phyloP scores from a whole-genome alignment of 2,113 vertebrate species.

The Polypterus senegalus region DNA sequence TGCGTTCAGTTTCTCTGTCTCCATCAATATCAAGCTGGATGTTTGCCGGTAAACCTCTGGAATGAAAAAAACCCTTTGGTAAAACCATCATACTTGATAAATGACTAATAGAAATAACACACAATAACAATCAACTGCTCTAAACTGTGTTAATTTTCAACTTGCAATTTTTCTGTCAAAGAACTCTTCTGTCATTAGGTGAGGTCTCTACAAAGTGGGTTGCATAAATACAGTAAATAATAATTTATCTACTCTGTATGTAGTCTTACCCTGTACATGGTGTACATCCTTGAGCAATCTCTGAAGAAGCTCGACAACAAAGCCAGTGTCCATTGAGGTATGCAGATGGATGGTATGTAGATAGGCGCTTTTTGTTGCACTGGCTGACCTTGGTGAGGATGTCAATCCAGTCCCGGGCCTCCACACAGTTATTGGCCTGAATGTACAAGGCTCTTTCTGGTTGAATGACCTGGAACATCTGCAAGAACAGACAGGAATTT shows the following conservation, averaged over 20 bases:
- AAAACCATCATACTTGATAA: too few relatives aligned
- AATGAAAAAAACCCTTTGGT: conserved; percentile 14
- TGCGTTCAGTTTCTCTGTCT: conserved; percentile 88
- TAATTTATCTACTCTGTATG: too few relatives aligned
- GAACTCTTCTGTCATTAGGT: too few relatives aligned
- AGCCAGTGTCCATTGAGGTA: conserved; percentile 96
- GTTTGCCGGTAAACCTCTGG: conserved; percentile 83
- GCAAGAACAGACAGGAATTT: conserved; percentile 8
- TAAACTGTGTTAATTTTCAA: too few relatives aligned
- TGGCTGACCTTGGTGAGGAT: conserved; percentile 96
- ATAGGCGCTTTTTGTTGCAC: conserved; percentile 87
- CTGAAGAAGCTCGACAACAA: conserved; percentile 79
- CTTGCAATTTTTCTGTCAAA: too few relatives aligned
- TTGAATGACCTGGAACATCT: conserved; percentile 99
- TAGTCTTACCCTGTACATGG: conserved; percentile 84
- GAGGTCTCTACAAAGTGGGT: too few relatives aligned
- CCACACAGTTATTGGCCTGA: conserved; percentile 95
- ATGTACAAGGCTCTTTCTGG: conserved; percentile 93
- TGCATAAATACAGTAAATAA: too few relatives aligned
- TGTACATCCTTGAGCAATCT: conserved; percentile 71
- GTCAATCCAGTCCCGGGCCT: conserved; percentile 94
- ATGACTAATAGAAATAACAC: too few relatives aligned
- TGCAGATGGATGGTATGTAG: conserved; percentile 87
- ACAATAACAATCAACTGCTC: too few relatives aligned
- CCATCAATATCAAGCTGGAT: conserved; percentile 95